These are phyloP conservation scores for Sesia bembeciformis DNA, from an alignment of 2,888 invertebrate species.

Conservation along the genomic window DNA sequence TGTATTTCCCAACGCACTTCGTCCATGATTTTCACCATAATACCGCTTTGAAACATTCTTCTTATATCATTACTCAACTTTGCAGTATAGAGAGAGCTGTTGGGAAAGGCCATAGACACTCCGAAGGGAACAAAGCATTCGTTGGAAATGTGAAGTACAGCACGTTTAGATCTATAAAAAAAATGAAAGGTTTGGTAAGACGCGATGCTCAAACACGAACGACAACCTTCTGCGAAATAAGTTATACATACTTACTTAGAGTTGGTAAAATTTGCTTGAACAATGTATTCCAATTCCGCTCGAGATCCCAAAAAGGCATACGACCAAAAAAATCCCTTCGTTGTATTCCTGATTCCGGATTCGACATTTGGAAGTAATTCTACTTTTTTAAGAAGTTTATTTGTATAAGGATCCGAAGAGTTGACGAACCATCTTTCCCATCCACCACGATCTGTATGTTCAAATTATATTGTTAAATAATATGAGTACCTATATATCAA, in stretches of 20 bases:
- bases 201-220: too few relatives aligned
- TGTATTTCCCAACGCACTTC: slow-evolving; percentile 85
- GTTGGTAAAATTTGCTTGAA: slow-evolving; percentile 81
- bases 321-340: slow-evolving; percentile 84
- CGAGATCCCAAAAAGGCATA: slow-evolving; percentile 85
- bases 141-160: slow-evolving; percentile 80
- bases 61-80: slow-evolving; percentile 77
- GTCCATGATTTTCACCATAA: slow-evolving; percentile 77
- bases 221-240: neutral
- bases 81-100: slow-evolving; percentile 77
- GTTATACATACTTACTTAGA: slow-evolving; percentile 32
- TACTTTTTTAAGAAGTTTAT: slow-evolving; percentile 77
- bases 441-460: slow-evolving; percentile 77
- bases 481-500: too few relatives aligned
- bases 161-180: slow-evolving; percentile 72
- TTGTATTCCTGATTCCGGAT: slow-evolving; percentile 82
- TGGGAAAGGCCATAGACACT: slow-evolving; percentile 78
- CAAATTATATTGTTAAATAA: too few relatives aligned
- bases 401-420: slow-evolving; percentile 77
- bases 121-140: slow-evolving; percentile 85
- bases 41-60: slow-evolving; percentile 78
- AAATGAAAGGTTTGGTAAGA: too few relatives aligned
- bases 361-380: slow-evolving; percentile 79
- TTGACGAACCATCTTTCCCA: slow-evolving; percentile 85
- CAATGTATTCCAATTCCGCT: slow-evolving; percentile 81